These are phyloP conservation scores for Coenonympha arcania DNA, from an alignment of 2,888 invertebrate genomes.

Conservation along the genomic window DNA sequence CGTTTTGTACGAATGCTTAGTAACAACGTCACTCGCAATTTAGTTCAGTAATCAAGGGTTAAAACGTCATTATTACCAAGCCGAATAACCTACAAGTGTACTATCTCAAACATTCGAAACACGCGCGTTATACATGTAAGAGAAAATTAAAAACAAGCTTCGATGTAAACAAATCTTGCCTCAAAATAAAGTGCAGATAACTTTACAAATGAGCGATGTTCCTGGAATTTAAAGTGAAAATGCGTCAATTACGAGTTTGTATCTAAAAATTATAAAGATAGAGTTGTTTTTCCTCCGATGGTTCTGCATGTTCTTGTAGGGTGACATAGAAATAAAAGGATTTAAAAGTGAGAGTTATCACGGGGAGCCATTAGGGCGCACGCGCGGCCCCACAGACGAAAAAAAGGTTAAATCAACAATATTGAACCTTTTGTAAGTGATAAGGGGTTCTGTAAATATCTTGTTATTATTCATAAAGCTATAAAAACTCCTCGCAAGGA, in stretches of 20 bases:
- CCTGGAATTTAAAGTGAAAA: slow-evolving; percentile 60
- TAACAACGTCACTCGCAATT: too few relatives aligned
- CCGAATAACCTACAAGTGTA: background rate
- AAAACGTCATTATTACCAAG: background rate
- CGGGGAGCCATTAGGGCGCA: slow-evolving; percentile 69
- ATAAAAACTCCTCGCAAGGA: slow-evolving; percentile 5
- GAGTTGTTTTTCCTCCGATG: slow-evolving; percentile 32
- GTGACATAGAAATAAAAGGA: slow-evolving; percentile 65
- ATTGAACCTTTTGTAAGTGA: slow-evolving; percentile 29
- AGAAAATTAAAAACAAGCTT: slow-evolving; percentile 48
- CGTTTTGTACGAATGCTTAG: too few relatives aligned
- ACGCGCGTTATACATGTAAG: slow-evolving; percentile 29
- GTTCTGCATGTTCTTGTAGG: slow-evolving; percentile 35
- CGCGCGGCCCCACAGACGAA: slow-evolving; percentile 61
- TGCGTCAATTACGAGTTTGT: background rate
- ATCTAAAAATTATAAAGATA: slow-evolving; percentile 33
- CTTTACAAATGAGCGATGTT: slow-evolving; percentile 71
- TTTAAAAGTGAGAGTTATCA: slow-evolving; percentile 74
- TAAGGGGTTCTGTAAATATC: slow-evolving; percentile 28
- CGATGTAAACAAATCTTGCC: slow-evolving; percentile 59
- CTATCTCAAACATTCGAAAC: slow-evolving; percentile 43
- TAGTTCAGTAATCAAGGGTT: too few relatives aligned
- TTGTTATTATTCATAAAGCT: slow-evolving; percentile 6
- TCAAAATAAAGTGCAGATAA: slow-evolving; percentile 74
- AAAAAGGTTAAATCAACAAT: slow-evolving; percentile 42